Conservation (phyloP, 1,140 invertebrate genomes). For the Saccostrea echinata region DNA sequence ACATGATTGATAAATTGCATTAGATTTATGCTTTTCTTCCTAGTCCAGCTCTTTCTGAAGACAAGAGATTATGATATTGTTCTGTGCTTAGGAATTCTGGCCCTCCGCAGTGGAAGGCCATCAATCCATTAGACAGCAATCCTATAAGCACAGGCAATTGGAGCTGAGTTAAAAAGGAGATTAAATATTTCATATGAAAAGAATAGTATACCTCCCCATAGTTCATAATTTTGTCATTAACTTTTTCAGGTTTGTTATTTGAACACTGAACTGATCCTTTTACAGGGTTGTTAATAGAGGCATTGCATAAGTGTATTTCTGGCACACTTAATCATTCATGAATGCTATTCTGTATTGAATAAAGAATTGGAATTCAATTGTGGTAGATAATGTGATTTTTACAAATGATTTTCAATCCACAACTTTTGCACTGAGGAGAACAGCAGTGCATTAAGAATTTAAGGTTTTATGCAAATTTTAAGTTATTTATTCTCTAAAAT, state of each 20-base stretch:
- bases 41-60: constrained; percentile 24
- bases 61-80: constrained; percentile 37
- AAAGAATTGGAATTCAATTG: background rate
- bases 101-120: background rate
- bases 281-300: constrained; percentile 2
- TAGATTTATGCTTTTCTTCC: constrained; percentile 24
- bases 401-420: background rate
- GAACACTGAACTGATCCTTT: constrained; percentile 1
- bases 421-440: background rate
- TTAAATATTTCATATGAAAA: constrained; percentile 36
- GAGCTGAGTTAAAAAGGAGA: constrained; percentile 30
- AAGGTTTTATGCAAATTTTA: background rate
- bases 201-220: constrained; percentile 32
- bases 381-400: background rate
- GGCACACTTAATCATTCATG: constrained; percentile 4
- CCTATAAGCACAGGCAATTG: constrained; percentile 1
- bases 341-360: background rate
- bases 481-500: background rate
- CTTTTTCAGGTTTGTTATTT: constrained; percentile 25
- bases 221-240: constrained; percentile 39
- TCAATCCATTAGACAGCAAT: constrained; percentile 29
- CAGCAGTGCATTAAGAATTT: background rate
- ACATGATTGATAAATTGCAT: constrained; percentile 35
- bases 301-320: constrained; percentile 26
- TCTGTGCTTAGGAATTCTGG: constrained; percentile 1